Evolutionary conservation across 35 echinoderm and acorn worm genomes (phyloP), one percentile per base, ranked within the genome.

Genomic region (Stichopus chloronotus): DNA sequence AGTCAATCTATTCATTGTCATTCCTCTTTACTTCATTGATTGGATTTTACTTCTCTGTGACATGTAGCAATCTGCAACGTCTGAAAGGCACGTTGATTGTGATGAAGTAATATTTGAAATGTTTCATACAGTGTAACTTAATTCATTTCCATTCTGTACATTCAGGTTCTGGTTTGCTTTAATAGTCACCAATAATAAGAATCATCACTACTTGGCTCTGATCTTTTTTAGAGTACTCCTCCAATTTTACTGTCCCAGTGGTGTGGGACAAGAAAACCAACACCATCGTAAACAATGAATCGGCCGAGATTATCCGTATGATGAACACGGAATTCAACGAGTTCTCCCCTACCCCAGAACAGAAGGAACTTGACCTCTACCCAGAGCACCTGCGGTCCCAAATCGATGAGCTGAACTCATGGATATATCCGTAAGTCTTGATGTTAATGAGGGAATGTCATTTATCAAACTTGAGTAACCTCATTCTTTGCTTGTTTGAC

Each of bases 231-330:
- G 95, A 84, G 4, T 97, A 97, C 59, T 58, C 17, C 4, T 87
- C 94, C 25, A 83, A 71, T 63, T 77, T 97, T 71, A 95, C 94
- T 59, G 94, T 97, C 7, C 96, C 96, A n/a, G 94, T 93, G 14
- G 63, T 97, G 3, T 97, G 91, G 94, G 96, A 97, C 81, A 97
- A 97, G 61, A 91, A 95, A 59, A 95, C 52, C 22, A 68, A 88
- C 20, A 97, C 96, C 25, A 97, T 97, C 58, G 96, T 97, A 8
- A 97, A 97, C 59, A 97, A 97, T 78, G 96, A 97, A 59, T 97
- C 96, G 7, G 58, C 96, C 6, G 96, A 97, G 60, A 97, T 97
- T 81, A 93, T 97, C 55, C 91, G 96, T 24, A 97, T 97, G 91
- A 59, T 97, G 63, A 97, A 97, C 93, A 87, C 54, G 60, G 94